phyloP scores from a whole-genome alignment of 1,140 invertebrate genomes.

The Mactra quadrangularis region DNA sequence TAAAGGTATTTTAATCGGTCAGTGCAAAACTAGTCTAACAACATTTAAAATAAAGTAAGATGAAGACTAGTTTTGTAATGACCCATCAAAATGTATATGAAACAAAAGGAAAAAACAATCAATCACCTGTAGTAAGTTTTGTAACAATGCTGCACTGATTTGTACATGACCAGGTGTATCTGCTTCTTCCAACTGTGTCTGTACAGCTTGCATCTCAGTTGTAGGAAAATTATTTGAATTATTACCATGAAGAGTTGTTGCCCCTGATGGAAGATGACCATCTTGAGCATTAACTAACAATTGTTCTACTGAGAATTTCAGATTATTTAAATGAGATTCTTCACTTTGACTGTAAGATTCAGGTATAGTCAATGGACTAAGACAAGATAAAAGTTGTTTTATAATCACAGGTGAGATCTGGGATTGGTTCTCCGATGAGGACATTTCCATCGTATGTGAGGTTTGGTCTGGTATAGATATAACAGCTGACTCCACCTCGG shows the following conservation, averaged over 20 bases:
- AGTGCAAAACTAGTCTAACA: too few relatives aligned
- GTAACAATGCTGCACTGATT: constrained; percentile 49
- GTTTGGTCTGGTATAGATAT: constrained; percentile 43
- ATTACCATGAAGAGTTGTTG: neutral
- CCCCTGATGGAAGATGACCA: too few relatives aligned
- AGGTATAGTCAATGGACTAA: constrained; percentile 24
- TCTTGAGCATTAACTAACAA: neutral
- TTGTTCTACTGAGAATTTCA: constrained; percentile 44
- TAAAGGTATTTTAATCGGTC: too few relatives aligned
- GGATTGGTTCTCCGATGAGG: constrained; percentile 5
- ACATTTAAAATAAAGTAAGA: too few relatives aligned
- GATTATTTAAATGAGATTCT: constrained; percentile 36
- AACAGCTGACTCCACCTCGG: constrained; percentile 25
- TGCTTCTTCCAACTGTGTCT: constrained; percentile 32
- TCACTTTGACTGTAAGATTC: neutral
- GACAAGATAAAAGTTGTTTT: constrained; percentile 33
- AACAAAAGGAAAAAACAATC: too few relatives aligned
- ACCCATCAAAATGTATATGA: too few relatives aligned
- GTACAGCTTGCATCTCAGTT: constrained; percentile 19
- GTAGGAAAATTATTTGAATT: neutral
- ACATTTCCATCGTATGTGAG: neutral
- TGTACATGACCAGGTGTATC: constrained; percentile 53
- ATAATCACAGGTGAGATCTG: constrained; percentile 25
- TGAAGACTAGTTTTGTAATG: too few relatives aligned
- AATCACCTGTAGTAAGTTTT: constrained; percentile 36